A percentile compares a stretch with the other conserved stretches of the same genome.
phyloP scores from a whole-genome alignment of 2,113 vertebrate genomes.

The Nothoprocta perdicaria region DNA sequence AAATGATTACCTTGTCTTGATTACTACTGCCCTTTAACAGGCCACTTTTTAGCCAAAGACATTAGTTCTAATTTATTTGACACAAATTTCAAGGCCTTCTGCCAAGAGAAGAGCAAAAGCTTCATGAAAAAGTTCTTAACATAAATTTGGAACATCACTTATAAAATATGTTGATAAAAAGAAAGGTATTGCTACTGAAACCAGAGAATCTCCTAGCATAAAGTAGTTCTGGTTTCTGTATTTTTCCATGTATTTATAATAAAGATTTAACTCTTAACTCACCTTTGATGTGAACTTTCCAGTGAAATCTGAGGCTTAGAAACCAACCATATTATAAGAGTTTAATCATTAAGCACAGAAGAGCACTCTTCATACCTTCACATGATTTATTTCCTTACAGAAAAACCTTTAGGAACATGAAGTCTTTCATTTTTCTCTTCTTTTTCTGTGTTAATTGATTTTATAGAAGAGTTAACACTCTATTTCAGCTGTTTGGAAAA shows the following conservation, averaged over 20 bases:
- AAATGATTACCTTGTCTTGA: slow-evolving; percentile 83
- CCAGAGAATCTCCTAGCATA: slow-evolving; percentile 32
- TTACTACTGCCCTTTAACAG: slow-evolving; percentile 78
- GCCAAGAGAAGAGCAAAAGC: slow-evolving; percentile 63
- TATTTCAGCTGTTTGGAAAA: slow-evolving; percentile 32
- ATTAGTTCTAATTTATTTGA: slow-evolving; percentile 77
- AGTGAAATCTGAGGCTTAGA: slow-evolving; percentile 61
- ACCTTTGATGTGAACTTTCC: slow-evolving; percentile 66
- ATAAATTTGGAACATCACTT: slow-evolving; percentile 55
- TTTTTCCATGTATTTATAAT: slow-evolving; percentile 44
- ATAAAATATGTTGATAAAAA: slow-evolving; percentile 39
- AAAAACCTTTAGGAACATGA: slow-evolving; percentile 67
- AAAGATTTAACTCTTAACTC: slow-evolving; percentile 59
- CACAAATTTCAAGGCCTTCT: slow-evolving; percentile 76
- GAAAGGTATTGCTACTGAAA: slow-evolving; percentile 49
- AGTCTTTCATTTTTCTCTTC: slow-evolving; percentile 57
- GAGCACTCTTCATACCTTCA: neutral
- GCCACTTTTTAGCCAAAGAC: slow-evolving; percentile 55
- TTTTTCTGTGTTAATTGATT: slow-evolving; percentile 65
- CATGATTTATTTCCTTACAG: slow-evolving; percentile 59
- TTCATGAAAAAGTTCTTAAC: slow-evolving; percentile 61
- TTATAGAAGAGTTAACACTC: slow-evolving; percentile 52
- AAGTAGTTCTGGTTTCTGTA: slow-evolving; percentile 44
- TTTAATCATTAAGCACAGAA: slow-evolving; percentile 62
- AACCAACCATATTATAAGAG: neutral